Base-by-base conservation (phyloP, 2,797 vertebrate genomes). In the Clamator glandarius region DNA sequence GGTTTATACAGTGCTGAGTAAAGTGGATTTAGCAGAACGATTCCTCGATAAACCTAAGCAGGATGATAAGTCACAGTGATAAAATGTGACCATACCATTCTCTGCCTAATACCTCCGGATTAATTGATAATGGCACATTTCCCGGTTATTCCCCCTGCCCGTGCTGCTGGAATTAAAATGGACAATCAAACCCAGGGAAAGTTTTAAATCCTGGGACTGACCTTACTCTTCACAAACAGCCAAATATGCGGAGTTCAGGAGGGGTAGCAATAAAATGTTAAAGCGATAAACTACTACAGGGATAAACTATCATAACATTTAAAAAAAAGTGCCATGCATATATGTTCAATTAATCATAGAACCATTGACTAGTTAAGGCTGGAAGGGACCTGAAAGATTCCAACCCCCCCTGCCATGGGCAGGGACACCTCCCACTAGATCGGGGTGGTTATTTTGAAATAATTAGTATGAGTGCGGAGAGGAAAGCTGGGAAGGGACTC, bases 321-420 rank as follows among this genome's bases (percentile, higher is more conserved):
- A n/a, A 42, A 33, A 52, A 72, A 84, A 3, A 2, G 48, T 12
- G 26, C 6, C 36, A 11, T 1, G 31, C 26, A 3, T 12, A 0
- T 41, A 10, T n/a, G 55, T 59, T 70, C 3, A 59, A 77, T 64
- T 35, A 63, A 21, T 11, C 39, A 39, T 39, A 39, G 39, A 39
- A 39, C 9, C 39, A 39, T 39, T 39, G 39, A 39, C 39, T 39
- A 39, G 39, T 39, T 12, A 9, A 39, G 39, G 39, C 12, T 39
- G 39, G 39, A 39, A 39, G 39, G 39, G 39, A 39, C 39, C 39
- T 39, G 39, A 39, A 39, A 39, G 39, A 39, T 39, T 39, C 39
- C 39, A 39, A 12, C 39, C 12, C 39, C 39, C 39, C 39, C 39
- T 12, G 39, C 39, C 39, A 39, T 39, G 39, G 39, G 39, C 39